Evolutionary conservation across 2,797 vertebrate genomes (phyloP).

Genomic region (Bradypodion pumilum): DNA sequence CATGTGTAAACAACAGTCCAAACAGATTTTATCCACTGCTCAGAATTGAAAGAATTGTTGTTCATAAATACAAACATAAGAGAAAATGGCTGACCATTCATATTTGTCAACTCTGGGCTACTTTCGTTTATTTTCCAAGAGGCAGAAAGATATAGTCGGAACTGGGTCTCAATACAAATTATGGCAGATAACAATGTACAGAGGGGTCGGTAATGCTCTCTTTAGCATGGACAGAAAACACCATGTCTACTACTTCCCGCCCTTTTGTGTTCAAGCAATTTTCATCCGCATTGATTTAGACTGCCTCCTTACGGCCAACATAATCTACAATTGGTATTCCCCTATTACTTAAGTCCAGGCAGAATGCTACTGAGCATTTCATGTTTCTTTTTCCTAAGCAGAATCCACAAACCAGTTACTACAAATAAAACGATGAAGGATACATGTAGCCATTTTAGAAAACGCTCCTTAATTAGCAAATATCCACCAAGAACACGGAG

Average conservation of each 20-base stretch:
- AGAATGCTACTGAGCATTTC: constrained; percentile 1
- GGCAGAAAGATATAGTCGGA: constrained; percentile 29
- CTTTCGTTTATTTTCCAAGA: constrained; percentile 42
- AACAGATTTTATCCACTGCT: constrained; percentile 1
- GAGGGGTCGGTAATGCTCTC: constrained; percentile 9
- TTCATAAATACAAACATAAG: constrained; percentile 39
- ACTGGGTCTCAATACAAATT: constrained; percentile 35
- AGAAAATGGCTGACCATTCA: constrained; percentile 28
- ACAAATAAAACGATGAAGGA: constrained; percentile 37
- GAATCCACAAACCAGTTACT: not conserved
- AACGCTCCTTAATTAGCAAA: constrained; percentile 46
- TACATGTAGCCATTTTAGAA: constrained; percentile 5
- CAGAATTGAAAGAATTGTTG: constrained; percentile 32
- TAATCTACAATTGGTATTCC: constrained; percentile 5
- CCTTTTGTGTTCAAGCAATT: constrained; percentile 1
- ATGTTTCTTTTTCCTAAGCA: constrained; percentile 11
- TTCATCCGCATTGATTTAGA: constrained; percentile 29
- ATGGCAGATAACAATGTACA: constrained; percentile 4
- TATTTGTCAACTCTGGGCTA: constrained; percentile 33
- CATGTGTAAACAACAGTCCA: not conserved
- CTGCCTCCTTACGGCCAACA: constrained; percentile 61
- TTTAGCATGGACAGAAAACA: constrained; percentile 6
- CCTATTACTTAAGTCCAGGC: constrained; percentile 20
- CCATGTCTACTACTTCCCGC: constrained; percentile 22
- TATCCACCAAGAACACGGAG: constrained; percentile 54